Percentiles rank a stretch among this genome's conserved stretches.
These are phyloP conservation scores for Hemitrygon akajei DNA, from an alignment of 2,797 vertebrate species.

Conservation along the genomic window DNA sequence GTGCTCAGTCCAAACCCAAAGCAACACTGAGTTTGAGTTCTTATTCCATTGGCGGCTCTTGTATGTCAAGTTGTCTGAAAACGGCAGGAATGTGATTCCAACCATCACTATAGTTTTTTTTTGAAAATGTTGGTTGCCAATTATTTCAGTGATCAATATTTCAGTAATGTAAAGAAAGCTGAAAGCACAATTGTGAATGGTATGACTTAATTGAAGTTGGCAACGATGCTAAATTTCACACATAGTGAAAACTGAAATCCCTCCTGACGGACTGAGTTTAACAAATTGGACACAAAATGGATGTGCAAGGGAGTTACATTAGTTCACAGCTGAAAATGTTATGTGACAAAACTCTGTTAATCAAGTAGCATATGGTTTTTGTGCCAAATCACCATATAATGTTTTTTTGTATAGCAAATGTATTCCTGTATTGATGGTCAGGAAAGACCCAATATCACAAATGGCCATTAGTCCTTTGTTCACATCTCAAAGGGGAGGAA, in stretches of 20 bases:
- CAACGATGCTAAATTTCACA: not conserved
- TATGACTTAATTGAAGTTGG: slow-evolving; percentile 9
- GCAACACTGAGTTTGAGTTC: not conserved
- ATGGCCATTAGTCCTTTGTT: not conserved
- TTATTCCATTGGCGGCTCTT: not conserved
- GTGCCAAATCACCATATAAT: not conserved
- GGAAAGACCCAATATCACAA: too few species aligned
- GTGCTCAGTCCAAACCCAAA: not conserved
- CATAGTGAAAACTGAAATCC: not conserved
- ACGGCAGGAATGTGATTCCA: not conserved
- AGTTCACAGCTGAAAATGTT: not conserved
- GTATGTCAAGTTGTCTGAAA: not conserved
- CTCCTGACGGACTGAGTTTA: not conserved
- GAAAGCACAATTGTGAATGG: slow-evolving; percentile 10
- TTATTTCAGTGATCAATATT: not conserved
- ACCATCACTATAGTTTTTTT: not conserved
- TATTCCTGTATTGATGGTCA: not conserved
- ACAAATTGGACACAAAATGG: not conserved
- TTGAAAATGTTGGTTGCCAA: not conserved
- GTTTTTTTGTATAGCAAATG: too few species aligned
- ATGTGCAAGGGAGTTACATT: not conserved
- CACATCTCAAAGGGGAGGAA: not conserved
- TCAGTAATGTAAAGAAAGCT: not conserved
- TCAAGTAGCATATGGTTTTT: not conserved
- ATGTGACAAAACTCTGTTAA: not conserved